Evolutionary conservation across 2,888 invertebrate species (phyloP), one percentile per base, ranked within the genome.

Genomic region (Cheilosia impressa): DNA sequence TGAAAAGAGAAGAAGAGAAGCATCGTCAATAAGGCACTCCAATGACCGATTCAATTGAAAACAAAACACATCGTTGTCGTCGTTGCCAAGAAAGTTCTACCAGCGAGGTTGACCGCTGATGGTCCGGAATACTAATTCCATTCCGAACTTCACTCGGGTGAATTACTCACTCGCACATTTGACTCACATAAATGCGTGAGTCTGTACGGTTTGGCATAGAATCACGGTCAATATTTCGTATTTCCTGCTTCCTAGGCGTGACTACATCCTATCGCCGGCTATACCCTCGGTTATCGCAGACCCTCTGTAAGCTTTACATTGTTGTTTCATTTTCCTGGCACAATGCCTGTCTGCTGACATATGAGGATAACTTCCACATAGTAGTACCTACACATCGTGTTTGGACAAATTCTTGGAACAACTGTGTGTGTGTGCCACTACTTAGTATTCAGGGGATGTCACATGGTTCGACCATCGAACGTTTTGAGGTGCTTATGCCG

Each of bases 221-320:
- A 79, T 80, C 84, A 85, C 66, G 84, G 80, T 80, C 80, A 76
- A 69, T 53, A 47, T 52, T 41, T 65, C 45, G 66, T 34, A 68
- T 68, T 85, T 85, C 84, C 84, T 76, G 75, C 76, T 85, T 85
- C 80, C 84, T 85, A 80, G 80, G 60, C 66, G 50, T 41, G 66
- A 27, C 45, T 17, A 38, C 55, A 69, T 58, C 73, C 57, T 68
- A 65, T 43, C 17, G 10, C 5, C 31, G 34, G 10, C 50, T n/a
- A 17, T 34, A 62, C 10, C 41, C 38, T 17, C 43, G 50, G 65
- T 13, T 34, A 34, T 34, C 13, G 38, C 31, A 10, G 15, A 38
- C 43, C 31, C 43, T 73, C 34, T 68, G 55, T 43, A 63, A 50
- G 73, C 47, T 63, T 19, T 57, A 65, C 38, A 38, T 19, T n/a